phyloP scores from a whole-genome alignment of 2,113 vertebrate species.

The Excalfactoria chinensis region DNA sequence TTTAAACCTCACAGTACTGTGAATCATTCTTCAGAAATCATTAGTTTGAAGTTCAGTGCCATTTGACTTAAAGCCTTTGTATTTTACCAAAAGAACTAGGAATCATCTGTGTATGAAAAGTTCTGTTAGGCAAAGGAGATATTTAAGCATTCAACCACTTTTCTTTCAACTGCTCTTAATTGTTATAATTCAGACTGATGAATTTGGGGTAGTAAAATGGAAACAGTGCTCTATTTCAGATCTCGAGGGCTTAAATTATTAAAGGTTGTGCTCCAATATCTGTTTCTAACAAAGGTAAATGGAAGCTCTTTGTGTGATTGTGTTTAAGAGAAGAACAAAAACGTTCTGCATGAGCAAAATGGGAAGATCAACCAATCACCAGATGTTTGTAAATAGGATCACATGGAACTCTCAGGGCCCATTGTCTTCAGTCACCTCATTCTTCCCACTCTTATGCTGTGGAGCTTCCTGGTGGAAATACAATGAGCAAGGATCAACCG shows the following conservation, averaged over 20 bases:
- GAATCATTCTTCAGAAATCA: not conserved
- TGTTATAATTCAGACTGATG: not conserved
- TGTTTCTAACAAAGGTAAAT: not conserved
- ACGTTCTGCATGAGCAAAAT: not conserved
- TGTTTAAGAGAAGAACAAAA: not conserved
- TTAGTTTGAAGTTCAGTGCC: not conserved
- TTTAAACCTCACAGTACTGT: not conserved
- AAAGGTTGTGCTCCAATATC: not conserved
- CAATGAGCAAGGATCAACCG: not conserved
- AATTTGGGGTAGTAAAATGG: not conserved
- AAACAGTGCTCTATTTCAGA: not conserved
- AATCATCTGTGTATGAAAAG: not conserved
- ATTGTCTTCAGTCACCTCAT: not conserved
- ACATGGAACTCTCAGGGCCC: not conserved
- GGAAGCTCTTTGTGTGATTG: not conserved
- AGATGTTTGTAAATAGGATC: not conserved
- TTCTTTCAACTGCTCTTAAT: not conserved
- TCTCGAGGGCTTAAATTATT: not conserved
- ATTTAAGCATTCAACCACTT: not conserved
- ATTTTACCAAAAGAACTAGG: not conserved
- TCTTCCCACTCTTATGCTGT: not conserved
- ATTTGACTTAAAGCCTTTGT: not conserved
- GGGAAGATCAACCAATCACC: not conserved
- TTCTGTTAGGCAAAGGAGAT: not conserved
- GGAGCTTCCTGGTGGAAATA: not conserved